Evolutionary conservation across 2,888 invertebrate genomes (phyloP), one percentile per base, ranked within the genome.

Genomic region (Hemaris fuciformis): DNA sequence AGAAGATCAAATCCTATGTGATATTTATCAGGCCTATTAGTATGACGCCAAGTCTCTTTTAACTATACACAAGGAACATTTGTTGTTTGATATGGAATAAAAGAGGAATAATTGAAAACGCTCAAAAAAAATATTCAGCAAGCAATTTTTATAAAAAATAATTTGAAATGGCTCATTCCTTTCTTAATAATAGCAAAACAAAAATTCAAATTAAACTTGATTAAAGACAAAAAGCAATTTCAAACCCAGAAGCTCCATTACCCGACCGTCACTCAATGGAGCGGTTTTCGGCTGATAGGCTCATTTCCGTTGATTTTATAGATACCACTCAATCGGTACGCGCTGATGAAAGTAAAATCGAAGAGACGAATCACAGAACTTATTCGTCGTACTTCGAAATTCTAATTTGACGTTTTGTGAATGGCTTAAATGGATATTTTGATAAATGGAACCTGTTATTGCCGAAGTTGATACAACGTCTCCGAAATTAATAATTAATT

Each of bases 281-380:
- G 69, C 64, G 69, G 73, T 74, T 72, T 68, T 68, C 67, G 60
- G 65, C 62, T 74, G 75, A 80, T 75, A 77, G 75, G 61, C 57
- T 70, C 74, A 78, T 80, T 79, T 78, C 76, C 77, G 71, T 74
- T 72, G 70, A 75, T 75, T 72, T 67, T 65, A n/a, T 65, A 63
- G 68, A 73, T 73, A 72, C 66, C 38, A 64, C 66, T 64, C 57
- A 70, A 68, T 72, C 70, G 57, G 62, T 57, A 66, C 43, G 5
- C 23, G 22, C 6, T 41, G 18, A 23, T 23, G 25, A 45, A 45
- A 53, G 15, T 23, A 25, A 46, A 59, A 46, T 34, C 10, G 5
- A 38, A 41, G n/a, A 48, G 15, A 23, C 18, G 2, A 41, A 53
- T 48, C 15, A 6, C 18, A 23, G 22, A 57, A 13, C 10, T 23